Percentiles rank a stretch among this genome's conserved stretches.
phyloP scores from a whole-genome alignment of 2,113 vertebrate genomes.

The Tursiops truncatus region DNA sequence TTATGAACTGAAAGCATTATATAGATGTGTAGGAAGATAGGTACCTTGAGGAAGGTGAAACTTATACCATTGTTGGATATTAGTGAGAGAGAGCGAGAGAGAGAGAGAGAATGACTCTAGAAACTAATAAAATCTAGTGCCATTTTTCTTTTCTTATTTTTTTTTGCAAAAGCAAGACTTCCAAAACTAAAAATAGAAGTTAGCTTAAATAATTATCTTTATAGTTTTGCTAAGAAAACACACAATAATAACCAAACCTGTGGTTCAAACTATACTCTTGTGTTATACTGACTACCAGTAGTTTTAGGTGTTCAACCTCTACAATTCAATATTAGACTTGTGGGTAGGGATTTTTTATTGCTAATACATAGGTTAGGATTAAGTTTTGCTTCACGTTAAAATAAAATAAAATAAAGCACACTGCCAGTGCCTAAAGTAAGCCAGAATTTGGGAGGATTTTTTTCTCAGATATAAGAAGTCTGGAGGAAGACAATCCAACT shows the following conservation, averaged over 20 bases:
- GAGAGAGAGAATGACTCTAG: neutral
- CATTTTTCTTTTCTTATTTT: neutral
- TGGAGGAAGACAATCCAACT: neutral
- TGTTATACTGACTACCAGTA: neutral
- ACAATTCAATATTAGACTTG: neutral
- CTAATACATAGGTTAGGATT: neutral
- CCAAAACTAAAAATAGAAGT: constrained; percentile 40
- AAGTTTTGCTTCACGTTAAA: neutral
- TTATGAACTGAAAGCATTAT: neutral
- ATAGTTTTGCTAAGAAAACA: neutral
- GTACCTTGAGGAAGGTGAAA: neutral
- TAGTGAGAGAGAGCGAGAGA: neutral
- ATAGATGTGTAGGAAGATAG: neutral
- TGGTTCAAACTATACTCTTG: neutral
- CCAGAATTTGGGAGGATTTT: neutral
- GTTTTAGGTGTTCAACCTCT: neutral
- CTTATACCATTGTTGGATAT: neutral
- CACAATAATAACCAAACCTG: neutral
- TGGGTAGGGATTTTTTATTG: neutral
- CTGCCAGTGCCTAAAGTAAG: neutral
- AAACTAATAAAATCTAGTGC: neutral
- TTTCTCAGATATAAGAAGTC: neutral
- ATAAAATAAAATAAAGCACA: neutral
- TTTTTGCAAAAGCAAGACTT: constrained; percentile 12
- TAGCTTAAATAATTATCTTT: neutral